Percentiles rank a stretch among this genome's conserved stretches.
Conservation (phyloP, 1,140 invertebrate genomes). For the Aphidius gifuensis region DNA sequence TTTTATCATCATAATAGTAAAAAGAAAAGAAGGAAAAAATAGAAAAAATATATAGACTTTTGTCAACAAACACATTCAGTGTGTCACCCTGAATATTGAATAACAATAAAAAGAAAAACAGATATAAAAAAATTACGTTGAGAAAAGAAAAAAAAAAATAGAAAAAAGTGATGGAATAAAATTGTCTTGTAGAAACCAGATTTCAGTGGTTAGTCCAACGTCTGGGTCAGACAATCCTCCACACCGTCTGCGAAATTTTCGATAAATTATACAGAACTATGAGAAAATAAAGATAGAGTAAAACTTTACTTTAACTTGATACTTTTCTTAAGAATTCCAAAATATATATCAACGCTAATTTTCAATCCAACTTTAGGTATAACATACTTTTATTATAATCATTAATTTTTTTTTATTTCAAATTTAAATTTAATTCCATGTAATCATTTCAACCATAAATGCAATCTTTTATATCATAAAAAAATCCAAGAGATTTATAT, state of each 20-base stretch:
- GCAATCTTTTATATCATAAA: too few relatives aligned
- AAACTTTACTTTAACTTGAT: not conserved
- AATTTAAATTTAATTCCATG: not conserved
- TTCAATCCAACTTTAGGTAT: not conserved
- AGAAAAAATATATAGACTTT: not conserved
- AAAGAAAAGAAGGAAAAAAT: not conserved
- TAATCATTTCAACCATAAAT: too few relatives aligned
- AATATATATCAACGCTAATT: constrained; percentile 9
- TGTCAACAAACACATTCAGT: not conserved
- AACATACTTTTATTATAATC: too few relatives aligned
- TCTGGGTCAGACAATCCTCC: not conserved
- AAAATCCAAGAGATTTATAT: too few relatives aligned
- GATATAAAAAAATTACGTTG: not conserved
- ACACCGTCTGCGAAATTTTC: not conserved
- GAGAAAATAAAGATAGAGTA: not conserved
- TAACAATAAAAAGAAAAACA: constrained; percentile 1
- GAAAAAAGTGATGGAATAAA: not conserved
- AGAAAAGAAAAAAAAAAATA: not conserved
- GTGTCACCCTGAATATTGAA: not conserved
- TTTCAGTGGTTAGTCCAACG: constrained; percentile 10
- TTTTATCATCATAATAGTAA: constrained; percentile 3
- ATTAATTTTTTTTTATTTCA: too few relatives aligned
- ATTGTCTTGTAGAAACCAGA: too few relatives aligned
- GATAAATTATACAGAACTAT: constrained; percentile 5
- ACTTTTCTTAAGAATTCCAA: too few relatives aligned